Percentiles rank a stretch among this genome's conserved stretches.
Conservation (phyloP, 1,140 invertebrate species). For the Drosophila miranda region DNA sequence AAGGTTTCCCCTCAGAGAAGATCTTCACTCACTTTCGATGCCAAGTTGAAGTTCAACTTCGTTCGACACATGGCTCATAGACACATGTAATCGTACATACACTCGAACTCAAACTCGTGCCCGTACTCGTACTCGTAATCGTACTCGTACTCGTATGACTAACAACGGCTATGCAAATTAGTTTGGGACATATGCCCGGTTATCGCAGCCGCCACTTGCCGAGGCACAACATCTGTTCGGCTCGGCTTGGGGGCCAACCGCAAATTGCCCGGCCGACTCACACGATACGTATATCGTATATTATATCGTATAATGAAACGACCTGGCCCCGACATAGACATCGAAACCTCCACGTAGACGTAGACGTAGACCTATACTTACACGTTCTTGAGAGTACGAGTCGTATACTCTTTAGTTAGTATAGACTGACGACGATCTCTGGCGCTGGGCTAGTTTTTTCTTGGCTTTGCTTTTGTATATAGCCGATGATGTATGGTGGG, state of each 20-base stretch:
- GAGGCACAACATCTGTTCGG: slow-evolving; percentile 30
- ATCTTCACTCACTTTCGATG: slow-evolving; percentile 9
- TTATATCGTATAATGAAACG: slow-evolving; percentile 2
- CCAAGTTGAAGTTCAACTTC: slow-evolving; percentile 42
- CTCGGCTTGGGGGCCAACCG: background rate
- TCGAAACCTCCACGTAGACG: slow-evolving; percentile 4
- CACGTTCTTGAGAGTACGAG: background rate
- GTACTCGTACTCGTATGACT: slow-evolving; percentile 39
- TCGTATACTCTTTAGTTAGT: slow-evolving; percentile 22
- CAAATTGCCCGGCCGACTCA: slow-evolving; percentile 15
- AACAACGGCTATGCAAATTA: slow-evolving; percentile 46
- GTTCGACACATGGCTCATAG: slow-evolving; percentile 17
- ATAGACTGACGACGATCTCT: slow-evolving; percentile 38
- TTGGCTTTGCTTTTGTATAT: slow-evolving; percentile 30
- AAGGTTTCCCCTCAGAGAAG: background rate
- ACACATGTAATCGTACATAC: no score
- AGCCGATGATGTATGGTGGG: slow-evolving; percentile 72
- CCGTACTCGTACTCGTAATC: slow-evolving; percentile 20
- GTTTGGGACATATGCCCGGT: slow-evolving; percentile 45
- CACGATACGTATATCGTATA: slow-evolving; percentile 12
- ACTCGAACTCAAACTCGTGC: background rate
- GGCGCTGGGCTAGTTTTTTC: slow-evolving; percentile 21
- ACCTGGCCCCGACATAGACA: background rate
- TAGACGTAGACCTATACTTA: slow-evolving; percentile 2
- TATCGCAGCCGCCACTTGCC: slow-evolving; percentile 23